Evolutionary conservation across 2,888 invertebrate genomes (phyloP).

Genomic region (Amphipyra tragopoginis): DNA sequence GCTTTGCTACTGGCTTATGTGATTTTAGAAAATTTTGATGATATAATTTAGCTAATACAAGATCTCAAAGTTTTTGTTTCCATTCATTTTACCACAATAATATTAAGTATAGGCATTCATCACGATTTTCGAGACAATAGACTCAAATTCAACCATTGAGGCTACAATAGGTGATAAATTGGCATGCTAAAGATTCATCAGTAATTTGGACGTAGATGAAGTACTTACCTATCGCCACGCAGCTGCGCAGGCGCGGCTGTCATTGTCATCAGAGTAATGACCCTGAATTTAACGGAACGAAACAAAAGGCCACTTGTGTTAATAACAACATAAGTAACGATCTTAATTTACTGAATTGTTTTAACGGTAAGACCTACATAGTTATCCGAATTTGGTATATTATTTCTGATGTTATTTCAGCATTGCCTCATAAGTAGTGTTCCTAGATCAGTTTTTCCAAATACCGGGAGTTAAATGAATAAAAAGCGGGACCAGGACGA

Average conservation of each 20-base stretch:
- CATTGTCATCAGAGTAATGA: conserved; percentile 14
- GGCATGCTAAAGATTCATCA: conserved; percentile 24
- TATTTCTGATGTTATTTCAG: too few species aligned
- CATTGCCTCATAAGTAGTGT: too few species aligned
- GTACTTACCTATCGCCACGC: conserved; percentile 16
- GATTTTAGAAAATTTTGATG: too few species aligned
- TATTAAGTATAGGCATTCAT: not conserved
- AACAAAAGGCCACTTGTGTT: conserved; percentile 20
- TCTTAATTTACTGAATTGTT: conserved; percentile 23
- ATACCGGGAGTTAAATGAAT: too few species aligned
- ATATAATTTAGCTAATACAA: too few species aligned
- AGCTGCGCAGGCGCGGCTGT: conserved; percentile 3
- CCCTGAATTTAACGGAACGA: conserved; percentile 26
- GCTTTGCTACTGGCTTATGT: too few species aligned
- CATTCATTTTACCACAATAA: not conserved
- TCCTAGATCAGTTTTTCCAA: too few species aligned
- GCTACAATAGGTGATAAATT: conserved; percentile 25
- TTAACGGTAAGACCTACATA: not conserved
- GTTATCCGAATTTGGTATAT: too few species aligned
- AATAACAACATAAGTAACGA: conserved; percentile 20
- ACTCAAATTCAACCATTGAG: conserved; percentile 14
- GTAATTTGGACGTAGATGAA: conserved; percentile 25
- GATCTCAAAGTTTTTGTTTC: too few species aligned
- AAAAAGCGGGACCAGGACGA: too few species aligned
- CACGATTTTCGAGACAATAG: conserved; percentile 8